Conservation (phyloP, 2,888 invertebrate genomes). For the Rugalucina vietnamica region DNA sequence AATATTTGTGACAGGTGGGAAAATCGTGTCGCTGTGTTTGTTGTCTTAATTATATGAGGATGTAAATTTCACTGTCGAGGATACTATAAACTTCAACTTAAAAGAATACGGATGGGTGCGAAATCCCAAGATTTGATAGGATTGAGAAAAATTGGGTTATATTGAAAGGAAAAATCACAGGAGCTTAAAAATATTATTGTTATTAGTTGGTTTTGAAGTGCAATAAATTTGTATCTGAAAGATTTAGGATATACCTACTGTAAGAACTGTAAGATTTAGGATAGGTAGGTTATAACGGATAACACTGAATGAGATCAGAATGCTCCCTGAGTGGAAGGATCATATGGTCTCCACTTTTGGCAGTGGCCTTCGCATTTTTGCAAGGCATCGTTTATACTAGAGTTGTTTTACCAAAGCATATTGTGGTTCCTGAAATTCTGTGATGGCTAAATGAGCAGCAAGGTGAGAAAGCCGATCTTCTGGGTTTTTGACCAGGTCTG, state of each 20-base stretch:
- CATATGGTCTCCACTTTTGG: too few relatives aligned
- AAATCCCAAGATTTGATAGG: background rate
- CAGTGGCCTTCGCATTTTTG: too few relatives aligned
- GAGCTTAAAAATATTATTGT: slow-evolving; percentile 12
- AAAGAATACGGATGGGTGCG: background rate
- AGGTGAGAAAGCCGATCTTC: too few relatives aligned
- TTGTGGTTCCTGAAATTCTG: too few relatives aligned
- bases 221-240: background rate
- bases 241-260: background rate
- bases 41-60: background rate
- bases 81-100: background rate
- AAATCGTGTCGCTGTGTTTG: background rate
- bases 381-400: too few relatives aligned
- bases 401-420: too few relatives aligned
- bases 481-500: too few relatives aligned
- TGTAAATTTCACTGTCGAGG: background rate
- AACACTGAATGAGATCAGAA: too few relatives aligned
- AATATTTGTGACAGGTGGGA: background rate
- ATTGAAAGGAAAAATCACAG: background rate
- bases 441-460: too few relatives aligned
- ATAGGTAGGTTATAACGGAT: too few relatives aligned
- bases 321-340: too few relatives aligned
- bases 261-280: too few relatives aligned
- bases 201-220: background rate
- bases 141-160: background rate